Evolutionary conservation across 2,113 vertebrate genomes (phyloP).

Genomic region (Phoenicopterus ruber): DNA sequence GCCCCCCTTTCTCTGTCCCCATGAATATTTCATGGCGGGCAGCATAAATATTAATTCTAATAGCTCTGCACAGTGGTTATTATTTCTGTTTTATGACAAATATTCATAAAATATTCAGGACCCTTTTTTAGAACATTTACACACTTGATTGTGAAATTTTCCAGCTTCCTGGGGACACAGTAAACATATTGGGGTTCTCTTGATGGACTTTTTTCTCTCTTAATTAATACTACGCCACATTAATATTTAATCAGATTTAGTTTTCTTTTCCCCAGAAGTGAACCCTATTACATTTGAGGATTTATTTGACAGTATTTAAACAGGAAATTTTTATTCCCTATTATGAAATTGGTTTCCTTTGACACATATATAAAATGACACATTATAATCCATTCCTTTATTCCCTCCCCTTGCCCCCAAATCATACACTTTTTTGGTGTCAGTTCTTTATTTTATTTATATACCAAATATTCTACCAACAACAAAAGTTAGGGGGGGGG

Average conservation of each 20-base stretch:
- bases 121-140: slow-evolving; percentile 86
- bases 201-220: slow-evolving; percentile 73
- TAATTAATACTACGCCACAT: slow-evolving; percentile 74
- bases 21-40: slow-evolving; percentile 99
- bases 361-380: slow-evolving; percentile 50
- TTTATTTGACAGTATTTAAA: slow-evolving; percentile 66
- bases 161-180: slow-evolving; percentile 76
- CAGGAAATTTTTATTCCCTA: slow-evolving; percentile 65
- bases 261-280: slow-evolving; percentile 65
- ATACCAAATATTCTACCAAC: neutral
- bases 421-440: neutral
- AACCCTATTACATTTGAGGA: slow-evolving; percentile 61
- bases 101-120: slow-evolving; percentile 96
- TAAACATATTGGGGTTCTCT: slow-evolving; percentile 81
- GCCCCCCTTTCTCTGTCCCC: slow-evolving; percentile 82
- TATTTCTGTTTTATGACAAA: slow-evolving; percentile 96
- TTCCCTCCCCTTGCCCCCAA: slow-evolving; percentile 40
- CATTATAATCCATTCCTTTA: slow-evolving; percentile 49
- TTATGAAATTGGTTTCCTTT: slow-evolving; percentile 41
- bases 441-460: slow-evolving; percentile 10
- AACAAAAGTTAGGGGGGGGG: neutral
- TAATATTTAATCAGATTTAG: slow-evolving; percentile 76
- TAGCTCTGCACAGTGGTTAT: slow-evolving; percentile 97
- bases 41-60: slow-evolving; percentile 99
- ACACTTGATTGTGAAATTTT: slow-evolving; percentile 81